phyloP scores from a whole-genome alignment of 2,888 invertebrate genomes.

The Abrostola tripartita region DNA sequence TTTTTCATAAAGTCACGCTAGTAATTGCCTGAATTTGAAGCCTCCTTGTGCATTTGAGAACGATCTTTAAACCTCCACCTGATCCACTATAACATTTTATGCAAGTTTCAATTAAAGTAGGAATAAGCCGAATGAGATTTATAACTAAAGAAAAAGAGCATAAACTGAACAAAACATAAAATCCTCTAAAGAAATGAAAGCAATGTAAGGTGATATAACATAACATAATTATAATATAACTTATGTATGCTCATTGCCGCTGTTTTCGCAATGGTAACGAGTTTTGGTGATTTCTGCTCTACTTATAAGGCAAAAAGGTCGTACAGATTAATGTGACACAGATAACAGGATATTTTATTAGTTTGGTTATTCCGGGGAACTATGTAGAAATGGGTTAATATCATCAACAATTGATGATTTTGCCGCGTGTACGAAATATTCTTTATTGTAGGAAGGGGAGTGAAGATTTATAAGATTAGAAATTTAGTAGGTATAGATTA shows the following conservation, averaged over 20 bases:
- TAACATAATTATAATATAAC: too few species aligned
- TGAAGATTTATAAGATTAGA: conserved; percentile 26
- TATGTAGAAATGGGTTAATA: conserved; percentile 29
- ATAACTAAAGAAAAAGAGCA: too few species aligned
- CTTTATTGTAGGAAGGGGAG: conserved; percentile 25
- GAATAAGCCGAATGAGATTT: too few species aligned
- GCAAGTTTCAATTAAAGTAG: too few species aligned
- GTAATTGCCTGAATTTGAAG: too few species aligned
- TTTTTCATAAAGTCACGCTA: too few species aligned
- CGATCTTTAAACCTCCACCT: too few species aligned
- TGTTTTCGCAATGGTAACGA: conserved; percentile 2
- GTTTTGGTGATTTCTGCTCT: conserved; percentile 7
- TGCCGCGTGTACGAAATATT: conserved; percentile 19
- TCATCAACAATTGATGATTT: conserved; percentile 31
- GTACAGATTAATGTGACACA: conserved; percentile 29
- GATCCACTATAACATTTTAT: too few species aligned
- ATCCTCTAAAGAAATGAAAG: too few species aligned
- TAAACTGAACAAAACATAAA: too few species aligned
- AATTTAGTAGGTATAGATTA: conserved; percentile 13
- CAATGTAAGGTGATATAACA: too few species aligned
- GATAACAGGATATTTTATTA: conserved; percentile 43
- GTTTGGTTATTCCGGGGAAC: conserved; percentile 26
- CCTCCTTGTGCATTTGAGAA: too few species aligned
- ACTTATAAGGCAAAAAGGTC: conserved; percentile 18
- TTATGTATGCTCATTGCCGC: background rate